Base-by-base conservation (phyloP, 2,888 invertebrate species). In the Platycheirus rosarum region DNA sequence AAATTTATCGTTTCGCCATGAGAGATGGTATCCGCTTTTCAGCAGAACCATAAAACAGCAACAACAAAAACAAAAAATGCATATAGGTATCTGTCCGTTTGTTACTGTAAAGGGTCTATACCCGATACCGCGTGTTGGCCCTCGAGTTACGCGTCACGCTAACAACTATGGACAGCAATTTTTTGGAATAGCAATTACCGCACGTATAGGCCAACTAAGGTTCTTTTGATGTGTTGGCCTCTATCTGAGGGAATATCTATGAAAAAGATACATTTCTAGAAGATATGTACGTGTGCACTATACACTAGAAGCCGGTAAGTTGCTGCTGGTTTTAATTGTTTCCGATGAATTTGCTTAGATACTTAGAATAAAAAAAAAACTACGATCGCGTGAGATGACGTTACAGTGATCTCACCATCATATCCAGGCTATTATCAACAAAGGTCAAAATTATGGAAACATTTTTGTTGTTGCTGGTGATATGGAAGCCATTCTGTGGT, bases 1-100 rank as follows among this genome's bases (percentile, higher is more conserved):
- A 82, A 82, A 82, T 82, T 82, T 77, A 82, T 82, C 82, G 82
- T 71, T 63, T 49, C 44, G 42, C 71, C 71, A 71, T 71, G 66
- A 68, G 60, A 82, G 82, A 82, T 77, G 48, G 66, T 82, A 77
- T 82, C 77, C 77, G 62, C 16, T 66, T 70, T 60, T 60, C 60
- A 70, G 53, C 76, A 80, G 70, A 76, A 70, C 65, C 7, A 26
- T 26, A 20, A 9, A 32, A 32, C 37, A 5, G n/a, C 8, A 46
- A 37, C 13, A 11, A 29, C 23, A 20, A 51, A 11, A 37, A 20
- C 11, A 35, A 53, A 42, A 62, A 37, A 76, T 51, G 26, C 46
- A 48, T 46, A 46, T 42, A n/a, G n/a, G n/a, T n/a, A 57, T 63
- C 11, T 23, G n/a, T 23, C 9, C 13, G 37, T 13, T 40, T 13